phyloP scores from a whole-genome alignment of 2,888 invertebrate species.

The Arctia plantaginis region DNA sequence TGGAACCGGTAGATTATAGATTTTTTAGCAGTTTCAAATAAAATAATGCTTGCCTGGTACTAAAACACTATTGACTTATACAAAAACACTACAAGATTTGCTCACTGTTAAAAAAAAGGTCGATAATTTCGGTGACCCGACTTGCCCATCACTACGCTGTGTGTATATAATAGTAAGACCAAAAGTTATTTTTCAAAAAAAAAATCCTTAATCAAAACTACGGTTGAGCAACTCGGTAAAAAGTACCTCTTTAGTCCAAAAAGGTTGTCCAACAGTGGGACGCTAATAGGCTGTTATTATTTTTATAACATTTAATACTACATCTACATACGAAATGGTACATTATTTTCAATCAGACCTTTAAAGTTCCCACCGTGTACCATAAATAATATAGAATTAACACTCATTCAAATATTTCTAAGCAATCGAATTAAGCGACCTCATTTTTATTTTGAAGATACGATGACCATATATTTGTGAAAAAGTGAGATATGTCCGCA shows the following conservation, averaged over 20 bases:
- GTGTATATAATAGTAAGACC: not conserved
- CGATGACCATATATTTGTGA: constrained; percentile 1
- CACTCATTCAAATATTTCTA: constrained; percentile 49
- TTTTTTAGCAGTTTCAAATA: not conserved
- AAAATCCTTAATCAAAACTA: not conserved
- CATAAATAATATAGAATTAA: constrained; percentile 52
- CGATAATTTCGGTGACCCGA: not conserved
- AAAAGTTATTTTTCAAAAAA: not conserved
- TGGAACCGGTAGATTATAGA: too few species aligned
- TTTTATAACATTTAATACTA: constrained; percentile 25
- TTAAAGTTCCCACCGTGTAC: constrained; percentile 44
- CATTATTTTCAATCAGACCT: constrained; percentile 28
- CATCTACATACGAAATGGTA: constrained; percentile 17
- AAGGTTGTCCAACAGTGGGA: constrained; percentile 7
- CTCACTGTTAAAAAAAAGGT: not conserved
- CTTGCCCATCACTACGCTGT: not conserved
- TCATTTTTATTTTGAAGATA: constrained; percentile 39
- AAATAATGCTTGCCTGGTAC: not conserved
- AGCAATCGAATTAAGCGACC: constrained; percentile 50
- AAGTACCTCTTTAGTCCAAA: not conserved
- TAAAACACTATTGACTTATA: not conserved
- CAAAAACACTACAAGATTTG: not conserved
- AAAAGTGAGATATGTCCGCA: not conserved
- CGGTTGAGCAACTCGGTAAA: not conserved
- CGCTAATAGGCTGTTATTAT: constrained; percentile 13